Base-by-base conservation (phyloP, 2,113 vertebrate species). In the Oryzias celebensis region DNA sequence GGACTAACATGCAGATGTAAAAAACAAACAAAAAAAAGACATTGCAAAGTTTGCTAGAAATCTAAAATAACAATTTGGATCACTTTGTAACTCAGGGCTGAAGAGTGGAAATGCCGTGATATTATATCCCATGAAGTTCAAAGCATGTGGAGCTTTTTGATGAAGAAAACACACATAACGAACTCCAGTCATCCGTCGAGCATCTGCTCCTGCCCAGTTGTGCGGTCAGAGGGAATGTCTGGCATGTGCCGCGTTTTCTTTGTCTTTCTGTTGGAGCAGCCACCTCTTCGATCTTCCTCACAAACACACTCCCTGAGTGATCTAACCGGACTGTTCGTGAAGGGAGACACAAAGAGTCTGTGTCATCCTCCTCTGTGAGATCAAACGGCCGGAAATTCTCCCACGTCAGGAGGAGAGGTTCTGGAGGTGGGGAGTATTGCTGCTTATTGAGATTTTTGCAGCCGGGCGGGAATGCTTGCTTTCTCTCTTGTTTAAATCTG, bases 201-300 rank as follows among this genome's bases (percentile, higher is more conserved):
- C 68, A 51, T 72, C 74, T 77, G 84, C 84, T 65, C 51, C 78
- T 74, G 79, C 83, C 76, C 75, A 73, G 74, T 66, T 52, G 58
- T 84, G 83, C 31, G 83, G 87, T 83, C 83, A 77, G 54, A 6
- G 84, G 78, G 85, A 88, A 90, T 92, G 76, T 62, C 51, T 14
- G 80, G 86, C 77, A 87, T 92, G 86, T 71, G 81, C 59, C 77
- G 69, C 78, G 83, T 22, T 75, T 75, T 75, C 13, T 79, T 71
- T 81, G 74, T 79, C 70, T 67, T 83, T 74, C 61, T 71, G 75
- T 75, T 74, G 70, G 75, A 73, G 75, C 58, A 45, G 74, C 72
- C 76, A 75, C 84, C 82, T 86, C 82, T 69, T 77, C 75, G 59
- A 41, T 75, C 72, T 68, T 56, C 20, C 62, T 75, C 68, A 71